phyloP scores from a whole-genome alignment of 2,113 vertebrate species.

The Cryptomyrus ogoouensis region DNA sequence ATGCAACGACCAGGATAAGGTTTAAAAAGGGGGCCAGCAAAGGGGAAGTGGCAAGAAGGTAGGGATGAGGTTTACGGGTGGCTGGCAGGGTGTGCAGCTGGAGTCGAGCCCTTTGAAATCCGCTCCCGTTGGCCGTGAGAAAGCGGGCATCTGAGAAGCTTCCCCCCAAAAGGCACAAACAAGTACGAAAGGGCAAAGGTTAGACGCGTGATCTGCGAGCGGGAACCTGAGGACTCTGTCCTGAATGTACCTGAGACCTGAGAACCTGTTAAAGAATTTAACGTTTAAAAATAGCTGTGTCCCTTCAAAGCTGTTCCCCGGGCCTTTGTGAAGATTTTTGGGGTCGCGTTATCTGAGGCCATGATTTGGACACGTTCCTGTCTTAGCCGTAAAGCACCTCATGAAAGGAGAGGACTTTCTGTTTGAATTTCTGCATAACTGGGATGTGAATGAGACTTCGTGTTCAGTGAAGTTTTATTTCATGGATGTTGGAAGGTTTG shows the following conservation, averaged over 20 bases:
- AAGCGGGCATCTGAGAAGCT: background rate
- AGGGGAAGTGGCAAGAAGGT: slow-evolving; percentile 14
- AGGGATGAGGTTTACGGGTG: slow-evolving; percentile 28
- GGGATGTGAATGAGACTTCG: background rate
- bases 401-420: background rate
- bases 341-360: background rate
- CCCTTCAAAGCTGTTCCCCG: background rate
- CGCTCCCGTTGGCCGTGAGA: slow-evolving; percentile 50
- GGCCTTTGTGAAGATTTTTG: background rate
- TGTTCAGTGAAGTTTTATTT: background rate
- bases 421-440: background rate
- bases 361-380: background rate
- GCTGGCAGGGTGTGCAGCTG: slow-evolving; percentile 53
- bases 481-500: background rate
- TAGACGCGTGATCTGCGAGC: slow-evolving; percentile 4
- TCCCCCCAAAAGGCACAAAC: slow-evolving; percentile 59
- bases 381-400: background rate
- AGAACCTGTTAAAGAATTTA: slow-evolving; percentile 14
- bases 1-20: background rate
- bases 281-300: background rate
- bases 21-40: background rate
- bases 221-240: background rate
- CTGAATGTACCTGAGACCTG: background rate
- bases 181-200: slow-evolving; percentile 52
- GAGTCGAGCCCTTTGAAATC: slow-evolving; percentile 60